phyloP scores from a whole-genome alignment of 2,113 vertebrate genomes.

The Pyxicephalus adspersus region DNA sequence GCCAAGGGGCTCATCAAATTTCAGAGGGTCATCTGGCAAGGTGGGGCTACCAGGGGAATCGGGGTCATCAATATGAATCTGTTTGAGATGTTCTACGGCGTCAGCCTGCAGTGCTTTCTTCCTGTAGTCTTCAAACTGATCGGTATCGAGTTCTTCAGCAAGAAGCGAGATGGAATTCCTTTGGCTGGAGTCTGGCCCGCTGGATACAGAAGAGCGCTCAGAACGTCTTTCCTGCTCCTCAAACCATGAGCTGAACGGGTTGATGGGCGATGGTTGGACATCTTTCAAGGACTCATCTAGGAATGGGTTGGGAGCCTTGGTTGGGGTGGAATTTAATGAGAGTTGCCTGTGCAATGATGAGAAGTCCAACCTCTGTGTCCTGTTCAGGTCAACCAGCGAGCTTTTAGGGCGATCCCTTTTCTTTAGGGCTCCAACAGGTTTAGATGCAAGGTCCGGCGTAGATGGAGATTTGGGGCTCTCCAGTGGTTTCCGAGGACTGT shows the following conservation, averaged over 20 bases:
- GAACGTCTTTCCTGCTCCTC: constrained; percentile 72
- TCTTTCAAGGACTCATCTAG: constrained; percentile 79
- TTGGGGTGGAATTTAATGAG: constrained; percentile 66
- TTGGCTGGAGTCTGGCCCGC: constrained; percentile 67
- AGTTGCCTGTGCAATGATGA: constrained; percentile 71
- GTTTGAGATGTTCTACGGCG: constrained; percentile 79
- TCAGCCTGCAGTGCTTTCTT: constrained; percentile 65
- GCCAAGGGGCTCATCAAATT: constrained; percentile 65
- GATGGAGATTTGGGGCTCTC: constrained; percentile 63
- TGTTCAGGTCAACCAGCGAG: constrained; percentile 75
- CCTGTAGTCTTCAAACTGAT: constrained; percentile 68
- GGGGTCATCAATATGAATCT: constrained; percentile 78
- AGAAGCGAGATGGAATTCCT: constrained; percentile 75
- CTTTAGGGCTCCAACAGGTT: constrained; percentile 68
- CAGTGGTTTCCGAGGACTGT: constrained; percentile 67
- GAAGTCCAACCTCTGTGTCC: constrained; percentile 74
- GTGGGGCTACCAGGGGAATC: constrained; percentile 64
- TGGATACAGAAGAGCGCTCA: constrained; percentile 68
- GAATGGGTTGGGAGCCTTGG: constrained; percentile 84
- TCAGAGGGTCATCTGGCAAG: constrained; percentile 74
- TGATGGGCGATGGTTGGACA: constrained; percentile 85
- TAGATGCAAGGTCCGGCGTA: constrained; percentile 63
- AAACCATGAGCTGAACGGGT: constrained; percentile 87
- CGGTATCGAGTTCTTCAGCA: constrained; percentile 70
- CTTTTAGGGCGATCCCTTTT: constrained; percentile 77